Conservation (phyloP, 2,113 vertebrate species). For the Daboia siamensis region DNA sequence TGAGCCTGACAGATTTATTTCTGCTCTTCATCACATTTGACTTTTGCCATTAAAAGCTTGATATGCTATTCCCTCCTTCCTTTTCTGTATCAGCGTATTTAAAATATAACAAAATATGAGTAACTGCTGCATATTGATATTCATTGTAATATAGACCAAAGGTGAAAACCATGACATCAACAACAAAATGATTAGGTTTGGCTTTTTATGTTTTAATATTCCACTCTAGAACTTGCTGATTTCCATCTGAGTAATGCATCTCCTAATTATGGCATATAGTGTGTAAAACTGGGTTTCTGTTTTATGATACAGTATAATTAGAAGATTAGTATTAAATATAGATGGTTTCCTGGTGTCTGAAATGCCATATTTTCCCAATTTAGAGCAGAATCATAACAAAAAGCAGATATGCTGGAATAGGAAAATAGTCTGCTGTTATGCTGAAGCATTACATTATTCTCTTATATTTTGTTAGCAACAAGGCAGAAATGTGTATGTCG, state of each 20-base stretch:
- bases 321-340: constrained; percentile 34
- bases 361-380: constrained; percentile 54
- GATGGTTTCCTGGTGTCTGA: constrained; percentile 32
- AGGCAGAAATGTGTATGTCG: neutral
- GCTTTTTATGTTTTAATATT: constrained; percentile 15
- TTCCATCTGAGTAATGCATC: constrained; percentile 34
- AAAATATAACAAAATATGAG: neutral
- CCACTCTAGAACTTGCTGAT: constrained; percentile 27
- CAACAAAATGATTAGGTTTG: neutral
- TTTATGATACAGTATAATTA: constrained; percentile 44
- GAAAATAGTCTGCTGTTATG: constrained; percentile 20
- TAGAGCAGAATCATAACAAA: constrained; percentile 29
- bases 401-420: constrained; percentile 24
- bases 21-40: neutral
- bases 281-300: constrained; percentile 24
- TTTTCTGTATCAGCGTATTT: neutral
- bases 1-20: neutral
- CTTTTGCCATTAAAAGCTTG: neutral
- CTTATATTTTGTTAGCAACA: neutral
- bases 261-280: constrained; percentile 21
- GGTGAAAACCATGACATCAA: neutral
- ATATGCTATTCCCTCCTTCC: neutral
- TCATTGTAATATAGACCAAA: neutral
- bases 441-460: neutral
- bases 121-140: neutral